Conservation (phyloP, 2,888 invertebrate species). For the Deroplatys truncata region DNA sequence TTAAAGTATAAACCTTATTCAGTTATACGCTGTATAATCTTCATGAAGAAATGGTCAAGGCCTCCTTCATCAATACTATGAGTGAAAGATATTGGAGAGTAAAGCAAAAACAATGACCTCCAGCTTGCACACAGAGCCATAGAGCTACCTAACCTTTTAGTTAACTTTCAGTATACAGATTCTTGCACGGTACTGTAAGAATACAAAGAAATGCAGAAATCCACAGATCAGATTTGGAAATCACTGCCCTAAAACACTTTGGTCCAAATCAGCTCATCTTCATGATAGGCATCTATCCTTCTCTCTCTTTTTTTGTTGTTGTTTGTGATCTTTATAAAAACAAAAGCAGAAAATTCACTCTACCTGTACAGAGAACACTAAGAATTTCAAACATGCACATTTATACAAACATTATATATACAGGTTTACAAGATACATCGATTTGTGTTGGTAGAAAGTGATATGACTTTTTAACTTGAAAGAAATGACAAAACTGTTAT, state of each 20-base stretch:
- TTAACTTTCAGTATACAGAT: neutral
- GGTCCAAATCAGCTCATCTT: conserved; percentile 20
- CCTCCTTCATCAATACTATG: too few species aligned
- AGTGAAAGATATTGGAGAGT: too few species aligned
- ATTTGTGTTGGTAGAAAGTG: conserved; percentile 20
- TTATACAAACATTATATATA: conserved; percentile 24
- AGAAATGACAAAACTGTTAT: neutral
- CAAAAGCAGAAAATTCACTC: neutral
- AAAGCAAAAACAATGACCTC: too few species aligned
- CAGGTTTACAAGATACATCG: conserved; percentile 4
- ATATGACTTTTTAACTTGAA: conserved; percentile 12
- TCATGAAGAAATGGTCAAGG: too few species aligned
- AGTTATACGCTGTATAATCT: too few species aligned
- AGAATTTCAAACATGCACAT: conserved; percentile 18
- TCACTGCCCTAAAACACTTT: conserved; percentile 2
- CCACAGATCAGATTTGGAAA: neutral
- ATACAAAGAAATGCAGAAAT: neutral
- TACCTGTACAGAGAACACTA: conserved; percentile 20
- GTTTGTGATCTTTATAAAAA: neutral
- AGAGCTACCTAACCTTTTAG: too few species aligned
- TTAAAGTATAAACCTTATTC: too few species aligned
- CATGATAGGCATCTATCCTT: conserved; percentile 2
- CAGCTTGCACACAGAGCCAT: too few species aligned
- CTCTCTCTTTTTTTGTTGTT: neutral
- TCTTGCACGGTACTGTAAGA: neutral